phyloP scores from a whole-genome alignment of 2,888 invertebrate species.

The Molorchus minor region DNA sequence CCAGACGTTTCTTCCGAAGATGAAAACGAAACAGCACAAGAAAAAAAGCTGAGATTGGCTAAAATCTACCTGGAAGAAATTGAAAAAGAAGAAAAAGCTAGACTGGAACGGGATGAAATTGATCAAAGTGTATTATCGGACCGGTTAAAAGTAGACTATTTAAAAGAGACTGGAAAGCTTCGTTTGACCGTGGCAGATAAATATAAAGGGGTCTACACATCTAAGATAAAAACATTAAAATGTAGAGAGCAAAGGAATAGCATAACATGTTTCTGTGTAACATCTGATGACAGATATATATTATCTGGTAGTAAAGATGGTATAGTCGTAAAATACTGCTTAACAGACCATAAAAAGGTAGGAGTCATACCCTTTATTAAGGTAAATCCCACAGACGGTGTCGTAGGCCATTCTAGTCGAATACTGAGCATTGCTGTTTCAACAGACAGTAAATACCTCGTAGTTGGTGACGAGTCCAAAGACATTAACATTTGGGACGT shows the following conservation, averaged over 20 bases:
- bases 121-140: constrained; percentile 76
- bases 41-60: constrained; percentile 88
- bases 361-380: constrained; percentile 65
- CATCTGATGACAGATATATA: constrained; percentile 74
- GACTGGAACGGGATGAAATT: constrained; percentile 72
- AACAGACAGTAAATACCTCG: constrained; percentile 83
- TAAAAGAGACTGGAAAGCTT: constrained; percentile 86
- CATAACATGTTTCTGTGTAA: constrained; percentile 83
- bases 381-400: constrained; percentile 40
- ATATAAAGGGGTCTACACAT: constrained; percentile 62
- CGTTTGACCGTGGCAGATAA: constrained; percentile 77
- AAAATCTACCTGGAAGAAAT: constrained; percentile 90
- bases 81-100: constrained; percentile 79
- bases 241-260: constrained; percentile 82
- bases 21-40: constrained; percentile 84
- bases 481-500: constrained; percentile 88
- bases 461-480: constrained; percentile 71
- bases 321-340: constrained; percentile 83
- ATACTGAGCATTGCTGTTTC: constrained; percentile 78
- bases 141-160: constrained; percentile 82
- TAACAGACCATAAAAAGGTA: constrained; percentile 71
- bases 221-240: constrained; percentile 66
- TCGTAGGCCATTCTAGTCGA: constrained; percentile 56
- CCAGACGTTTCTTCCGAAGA: constrained; percentile 66
- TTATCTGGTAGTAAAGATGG: constrained; percentile 92